These are phyloP conservation scores for Cherax destructor DNA, from an alignment of 1,140 invertebrate species.

Conservation along the genomic window DNA sequence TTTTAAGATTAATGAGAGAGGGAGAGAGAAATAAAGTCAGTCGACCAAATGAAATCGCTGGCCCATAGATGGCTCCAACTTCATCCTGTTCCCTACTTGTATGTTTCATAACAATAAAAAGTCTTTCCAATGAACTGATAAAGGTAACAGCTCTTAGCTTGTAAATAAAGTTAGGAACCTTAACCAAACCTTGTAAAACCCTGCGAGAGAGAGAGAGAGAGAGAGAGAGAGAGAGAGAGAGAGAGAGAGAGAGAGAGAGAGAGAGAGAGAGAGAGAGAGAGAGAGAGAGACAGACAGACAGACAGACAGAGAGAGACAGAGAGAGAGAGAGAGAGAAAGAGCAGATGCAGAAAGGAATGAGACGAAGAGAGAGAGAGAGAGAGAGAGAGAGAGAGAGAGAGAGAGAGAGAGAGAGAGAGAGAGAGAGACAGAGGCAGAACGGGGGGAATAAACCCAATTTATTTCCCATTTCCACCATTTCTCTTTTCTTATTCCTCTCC, in stretches of 20 bases:
- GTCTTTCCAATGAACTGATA: neutral
- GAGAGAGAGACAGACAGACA: neutral
- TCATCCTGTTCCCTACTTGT: too few species aligned
- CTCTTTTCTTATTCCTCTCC: neutral
- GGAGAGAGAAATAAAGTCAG: too few species aligned
- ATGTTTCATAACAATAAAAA: too few species aligned
- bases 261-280: conserved; percentile 27
- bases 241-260: conserved; percentile 36
- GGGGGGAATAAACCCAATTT: neutral
- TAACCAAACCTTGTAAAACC: too few species aligned
- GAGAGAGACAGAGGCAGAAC: neutral
- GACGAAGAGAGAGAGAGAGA: too few species aligned
- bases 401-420: conserved; percentile 6
- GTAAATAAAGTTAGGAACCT: too few species aligned
- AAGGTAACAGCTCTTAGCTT: neutral
- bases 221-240: conserved; percentile 34
- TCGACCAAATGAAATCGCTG: too few species aligned
- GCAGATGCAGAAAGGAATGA: too few species aligned
- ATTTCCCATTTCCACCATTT: neutral
- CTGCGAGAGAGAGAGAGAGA: conserved; percentile 1
- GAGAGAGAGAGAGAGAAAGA: too few species aligned
- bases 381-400: neutral
- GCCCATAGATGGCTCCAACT: too few species aligned
- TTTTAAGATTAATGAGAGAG: too few species aligned
- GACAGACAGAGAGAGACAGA: too few species aligned